These are phyloP conservation scores for Stegodyphus mimosarum DNA, from an alignment of 1,140 invertebrate genomes.

Conservation along the genomic window DNA sequence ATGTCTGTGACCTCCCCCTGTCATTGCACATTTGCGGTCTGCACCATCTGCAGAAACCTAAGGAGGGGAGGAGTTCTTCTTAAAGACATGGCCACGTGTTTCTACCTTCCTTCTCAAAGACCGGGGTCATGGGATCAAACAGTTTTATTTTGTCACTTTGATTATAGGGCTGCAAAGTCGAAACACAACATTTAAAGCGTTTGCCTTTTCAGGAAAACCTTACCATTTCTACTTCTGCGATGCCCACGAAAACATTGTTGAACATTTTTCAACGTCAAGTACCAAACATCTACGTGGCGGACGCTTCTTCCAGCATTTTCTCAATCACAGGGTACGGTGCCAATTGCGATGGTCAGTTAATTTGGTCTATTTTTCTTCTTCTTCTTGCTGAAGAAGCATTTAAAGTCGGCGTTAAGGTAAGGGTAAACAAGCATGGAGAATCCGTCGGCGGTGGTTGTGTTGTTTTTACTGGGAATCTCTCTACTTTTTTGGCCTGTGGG, in stretches of 20 bases:
- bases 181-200: conserved; percentile 28
- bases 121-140: conserved; percentile 48
- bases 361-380: conserved; percentile 11
- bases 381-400: neutral
- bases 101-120: too few species aligned
- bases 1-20: conserved; percentile 28
- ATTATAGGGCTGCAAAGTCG: conserved; percentile 33
- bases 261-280: conserved; percentile 56
- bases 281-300: neutral
- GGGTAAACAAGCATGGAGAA: too few species aligned
- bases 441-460: neutral
- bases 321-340: conserved; percentile 44
- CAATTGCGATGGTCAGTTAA: conserved; percentile 52
- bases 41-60: conserved; percentile 40
- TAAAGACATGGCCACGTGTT: conserved; percentile 2
- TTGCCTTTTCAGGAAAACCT: neutral
- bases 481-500: conserved; percentile 27
- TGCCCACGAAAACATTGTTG: neutral
- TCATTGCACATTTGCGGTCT: conserved; percentile 45
- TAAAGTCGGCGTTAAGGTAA: too few species aligned
- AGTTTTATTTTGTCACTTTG: conserved; percentile 61
- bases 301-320: neutral
- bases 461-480: neutral
- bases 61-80: conserved; percentile 27
- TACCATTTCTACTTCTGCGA: neutral